Conservation (phyloP, 2,797 vertebrate species). For the Manis javanica region DNA sequence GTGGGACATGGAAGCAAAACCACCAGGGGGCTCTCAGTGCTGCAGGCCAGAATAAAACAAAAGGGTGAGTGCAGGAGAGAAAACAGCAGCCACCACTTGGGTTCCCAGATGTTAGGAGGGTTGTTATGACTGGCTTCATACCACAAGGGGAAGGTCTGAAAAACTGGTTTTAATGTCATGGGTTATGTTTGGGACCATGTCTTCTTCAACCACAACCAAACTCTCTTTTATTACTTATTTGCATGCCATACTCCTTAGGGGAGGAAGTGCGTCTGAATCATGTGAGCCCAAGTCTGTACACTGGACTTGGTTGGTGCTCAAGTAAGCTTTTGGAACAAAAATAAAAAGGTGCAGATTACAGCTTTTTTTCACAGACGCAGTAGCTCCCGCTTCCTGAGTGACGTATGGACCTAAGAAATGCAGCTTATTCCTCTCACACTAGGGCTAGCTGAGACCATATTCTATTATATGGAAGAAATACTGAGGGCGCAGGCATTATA, state of each 20-base stretch:
- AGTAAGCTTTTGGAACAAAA: background rate
- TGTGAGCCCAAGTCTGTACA: background rate
- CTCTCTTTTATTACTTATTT: background rate
- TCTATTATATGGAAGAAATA: background rate
- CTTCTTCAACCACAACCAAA: background rate
- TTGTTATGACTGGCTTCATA: no score
- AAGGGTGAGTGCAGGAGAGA: background rate
- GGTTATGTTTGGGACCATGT: background rate
- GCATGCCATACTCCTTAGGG: background rate
- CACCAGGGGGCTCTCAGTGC: background rate
- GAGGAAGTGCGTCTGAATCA: background rate
- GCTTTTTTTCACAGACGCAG: no score
- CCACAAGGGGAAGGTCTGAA: background rate
- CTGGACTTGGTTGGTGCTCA: background rate
- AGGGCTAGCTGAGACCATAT: background rate
- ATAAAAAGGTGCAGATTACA: background rate
- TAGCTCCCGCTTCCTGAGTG: background rate
- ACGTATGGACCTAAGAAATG: background rate
- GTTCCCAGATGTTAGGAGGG: background rate
- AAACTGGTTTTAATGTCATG: background rate
- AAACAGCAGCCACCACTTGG: background rate
- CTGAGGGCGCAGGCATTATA: background rate
- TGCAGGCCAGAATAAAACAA: background rate
- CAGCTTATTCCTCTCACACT: background rate
- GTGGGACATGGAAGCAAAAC: background rate